Evolutionary conservation across 2,113 vertebrate genomes (phyloP).

Genomic region (western clawed frog (Xenopus tropicalis)): DNA sequence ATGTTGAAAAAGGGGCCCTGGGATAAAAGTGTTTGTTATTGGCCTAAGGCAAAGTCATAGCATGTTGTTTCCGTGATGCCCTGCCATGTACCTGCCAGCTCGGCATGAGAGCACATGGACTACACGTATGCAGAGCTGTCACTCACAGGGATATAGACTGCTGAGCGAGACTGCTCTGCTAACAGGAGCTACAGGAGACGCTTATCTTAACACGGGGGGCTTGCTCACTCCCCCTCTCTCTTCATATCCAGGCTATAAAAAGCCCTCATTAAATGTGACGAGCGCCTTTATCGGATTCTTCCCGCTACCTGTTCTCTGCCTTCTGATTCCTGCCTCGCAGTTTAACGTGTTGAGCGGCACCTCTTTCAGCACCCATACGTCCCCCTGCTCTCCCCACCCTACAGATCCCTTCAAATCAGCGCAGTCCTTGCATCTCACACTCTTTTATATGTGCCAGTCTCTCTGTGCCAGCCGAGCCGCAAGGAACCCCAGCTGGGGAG

Average conservation of each 20-base stretch:
- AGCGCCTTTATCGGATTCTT: slow-evolving; percentile 14
- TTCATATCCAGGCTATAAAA: slow-evolving; percentile 17
- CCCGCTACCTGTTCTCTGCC: slow-evolving; percentile 5
- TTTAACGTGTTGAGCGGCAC: not conserved
- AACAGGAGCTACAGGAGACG: not conserved
- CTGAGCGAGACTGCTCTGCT: not conserved
- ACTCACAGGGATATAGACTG: not conserved
- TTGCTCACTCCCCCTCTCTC: not conserved
- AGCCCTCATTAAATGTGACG: slow-evolving; percentile 31
- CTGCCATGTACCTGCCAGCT: too few species aligned
- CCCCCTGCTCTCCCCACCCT: not conserved
- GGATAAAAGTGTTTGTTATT: too few species aligned
- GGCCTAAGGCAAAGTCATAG: too few species aligned
- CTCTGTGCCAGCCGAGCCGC: too few species aligned
- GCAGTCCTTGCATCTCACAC: not conserved
- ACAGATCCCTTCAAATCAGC: not conserved
- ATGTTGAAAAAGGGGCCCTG: too few species aligned
- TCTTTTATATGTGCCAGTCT: too few species aligned
- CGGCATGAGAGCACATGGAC: too few species aligned
- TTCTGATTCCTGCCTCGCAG: slow-evolving; percentile 6
- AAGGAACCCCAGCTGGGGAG: too few species aligned
- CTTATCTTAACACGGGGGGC: slow-evolving; percentile 10
- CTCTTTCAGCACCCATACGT: not conserved
- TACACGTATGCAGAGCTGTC: too few species aligned
- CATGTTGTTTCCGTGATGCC: too few species aligned